A percentile compares a stretch with the other conserved stretches of the same genome.
These are phyloP conservation scores for Manis crassicaudata DNA, from an alignment of 2,797 vertebrate species.

Conservation along the genomic window DNA sequence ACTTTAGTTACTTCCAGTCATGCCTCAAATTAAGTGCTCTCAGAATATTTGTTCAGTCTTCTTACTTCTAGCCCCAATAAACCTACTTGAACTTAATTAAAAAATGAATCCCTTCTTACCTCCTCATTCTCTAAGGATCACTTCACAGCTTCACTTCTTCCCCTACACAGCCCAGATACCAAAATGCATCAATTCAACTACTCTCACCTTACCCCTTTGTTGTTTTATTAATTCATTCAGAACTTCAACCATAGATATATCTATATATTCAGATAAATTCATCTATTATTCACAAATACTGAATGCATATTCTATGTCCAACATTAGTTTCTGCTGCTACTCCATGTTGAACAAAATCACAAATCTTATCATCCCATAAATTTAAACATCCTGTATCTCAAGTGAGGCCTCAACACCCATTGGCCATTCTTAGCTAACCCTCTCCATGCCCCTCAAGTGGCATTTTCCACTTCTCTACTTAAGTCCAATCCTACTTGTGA, in stretches of 20 bases:
- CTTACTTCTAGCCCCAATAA: neutral
- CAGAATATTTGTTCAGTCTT: neutral
- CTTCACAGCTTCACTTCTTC: neutral
- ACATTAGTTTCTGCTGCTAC: neutral
- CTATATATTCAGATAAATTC: neutral
- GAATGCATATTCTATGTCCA: neutral
- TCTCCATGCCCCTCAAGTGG: neutral
- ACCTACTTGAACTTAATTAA: neutral
- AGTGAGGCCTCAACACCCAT: neutral
- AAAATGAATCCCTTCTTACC: neutral
- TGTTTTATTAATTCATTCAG: neutral
- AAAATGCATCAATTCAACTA: neutral
- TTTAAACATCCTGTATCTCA: neutral
- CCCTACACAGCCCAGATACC: neutral
- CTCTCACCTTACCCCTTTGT: neutral
- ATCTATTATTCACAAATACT: neutral
- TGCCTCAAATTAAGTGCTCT: neutral
- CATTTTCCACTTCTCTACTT: neutral
- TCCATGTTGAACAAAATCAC: neutral
- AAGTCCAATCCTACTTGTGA: neutral
- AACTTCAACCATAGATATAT: neutral
- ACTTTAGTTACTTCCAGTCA: neutral
- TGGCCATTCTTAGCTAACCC: neutral
- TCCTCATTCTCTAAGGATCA: neutral
- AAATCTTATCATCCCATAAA: neutral